These are phyloP conservation scores for Euwallacea similis DNA, from an alignment of 1,140 invertebrate genomes.

Conservation along the genomic window DNA sequence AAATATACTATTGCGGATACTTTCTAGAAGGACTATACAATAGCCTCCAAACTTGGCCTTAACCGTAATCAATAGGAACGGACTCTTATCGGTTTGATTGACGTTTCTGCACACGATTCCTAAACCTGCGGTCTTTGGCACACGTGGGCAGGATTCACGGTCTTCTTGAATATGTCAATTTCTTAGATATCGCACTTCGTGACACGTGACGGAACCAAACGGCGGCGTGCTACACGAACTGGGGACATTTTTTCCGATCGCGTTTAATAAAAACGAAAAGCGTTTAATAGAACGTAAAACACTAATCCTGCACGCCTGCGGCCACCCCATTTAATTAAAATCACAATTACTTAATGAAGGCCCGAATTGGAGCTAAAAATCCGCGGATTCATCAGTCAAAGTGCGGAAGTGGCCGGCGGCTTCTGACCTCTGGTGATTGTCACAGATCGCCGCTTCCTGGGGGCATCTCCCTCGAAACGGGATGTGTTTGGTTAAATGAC, in stretches of 20 bases:
- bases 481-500: constrained; percentile 6
- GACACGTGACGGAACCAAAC: constrained; percentile 26
- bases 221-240: constrained; percentile 28
- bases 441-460: constrained; percentile 29
- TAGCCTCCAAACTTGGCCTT: neutral
- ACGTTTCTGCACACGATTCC: constrained; percentile 13
- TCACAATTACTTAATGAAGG: constrained; percentile 37
- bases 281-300: no score
- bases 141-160: constrained; percentile 20
- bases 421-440: constrained; percentile 28
- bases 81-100: neutral
- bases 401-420: constrained; percentile 38
- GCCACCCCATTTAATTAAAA: constrained; percentile 33
- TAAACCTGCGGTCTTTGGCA: neutral
- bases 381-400: constrained; percentile 31
- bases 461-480: constrained; percentile 8
- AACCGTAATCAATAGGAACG: neutral
- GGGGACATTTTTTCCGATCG: neutral
- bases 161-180: constrained; percentile 12
- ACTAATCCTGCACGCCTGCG: neutral
- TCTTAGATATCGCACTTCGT: constrained; percentile 23
- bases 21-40: neutral
- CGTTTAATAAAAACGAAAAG: neutral
- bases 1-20: neutral
- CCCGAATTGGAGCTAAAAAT: constrained; percentile 23